Evolutionary conservation across 2,888 invertebrate species (phyloP).

Genomic region (Leptopterna dolabrata): DNA sequence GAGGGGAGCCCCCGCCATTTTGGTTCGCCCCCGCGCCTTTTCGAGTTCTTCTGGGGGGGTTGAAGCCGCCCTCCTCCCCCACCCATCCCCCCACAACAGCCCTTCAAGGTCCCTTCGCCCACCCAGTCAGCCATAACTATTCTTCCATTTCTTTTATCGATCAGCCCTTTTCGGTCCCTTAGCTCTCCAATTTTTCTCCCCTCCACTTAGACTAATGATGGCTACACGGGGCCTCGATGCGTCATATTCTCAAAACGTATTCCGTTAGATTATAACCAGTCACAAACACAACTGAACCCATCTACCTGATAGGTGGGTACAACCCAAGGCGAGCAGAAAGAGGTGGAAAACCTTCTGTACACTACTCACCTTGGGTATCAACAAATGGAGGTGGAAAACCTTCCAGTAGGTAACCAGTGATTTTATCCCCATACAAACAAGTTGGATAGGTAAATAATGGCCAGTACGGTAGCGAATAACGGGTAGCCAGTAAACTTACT

Average conservation of each 20-base stretch:
- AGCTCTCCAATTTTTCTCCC: not conserved
- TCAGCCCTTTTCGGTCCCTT: not conserved
- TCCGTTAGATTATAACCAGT: not conserved
- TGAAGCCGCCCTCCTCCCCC: not conserved
- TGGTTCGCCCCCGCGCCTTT: not conserved
- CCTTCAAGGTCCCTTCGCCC: slow-evolving; percentile 33
- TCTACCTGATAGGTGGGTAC: too few relatives aligned
- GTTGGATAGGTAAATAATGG: too few relatives aligned
- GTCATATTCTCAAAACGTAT: not conserved
- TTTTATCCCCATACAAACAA: too few relatives aligned
- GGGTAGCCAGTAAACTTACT: too few relatives aligned
- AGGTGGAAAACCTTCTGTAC: too few relatives aligned
- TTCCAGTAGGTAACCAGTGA: too few relatives aligned
- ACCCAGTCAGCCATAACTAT: slow-evolving; percentile 51
- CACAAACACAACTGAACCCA: too few relatives aligned
- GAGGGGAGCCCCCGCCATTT: slow-evolving; percentile 13
- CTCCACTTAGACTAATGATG: not conserved
- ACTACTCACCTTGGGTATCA: too few relatives aligned
- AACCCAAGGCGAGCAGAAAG: too few relatives aligned
- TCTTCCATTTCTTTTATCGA: slow-evolving; percentile 52
- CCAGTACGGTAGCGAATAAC: too few relatives aligned
- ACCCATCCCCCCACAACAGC: not conserved
- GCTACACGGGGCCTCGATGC: not conserved
- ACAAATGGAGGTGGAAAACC: too few relatives aligned
- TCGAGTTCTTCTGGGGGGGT: not conserved